Percentiles rank a stretch among this genome's conserved stretches.
Conservation (phyloP, 2,113 vertebrate species). For the Lasiurus borealis region DNA sequence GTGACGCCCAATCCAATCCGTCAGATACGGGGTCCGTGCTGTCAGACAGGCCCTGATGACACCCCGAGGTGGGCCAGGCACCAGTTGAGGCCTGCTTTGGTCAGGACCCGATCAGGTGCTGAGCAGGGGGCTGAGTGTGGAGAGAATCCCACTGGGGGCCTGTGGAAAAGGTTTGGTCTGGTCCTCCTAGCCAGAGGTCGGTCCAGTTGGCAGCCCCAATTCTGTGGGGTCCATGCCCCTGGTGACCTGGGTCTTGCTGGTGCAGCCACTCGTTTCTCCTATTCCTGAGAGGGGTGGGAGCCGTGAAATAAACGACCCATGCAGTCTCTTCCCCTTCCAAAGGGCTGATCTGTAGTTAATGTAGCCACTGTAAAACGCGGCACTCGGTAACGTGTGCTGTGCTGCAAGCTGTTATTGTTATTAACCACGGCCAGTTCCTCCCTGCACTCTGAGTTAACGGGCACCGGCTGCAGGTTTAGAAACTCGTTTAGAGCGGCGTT, state of each 20-base stretch:
- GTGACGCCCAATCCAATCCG: fast-evolving
- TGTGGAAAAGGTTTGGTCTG: too few species aligned
- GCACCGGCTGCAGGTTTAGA: neutral
- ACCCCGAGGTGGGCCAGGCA: too few species aligned
- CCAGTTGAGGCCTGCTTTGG: neutral
- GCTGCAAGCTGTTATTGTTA: neutral
- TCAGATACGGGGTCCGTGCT: too few species aligned
- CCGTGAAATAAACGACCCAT: neutral
- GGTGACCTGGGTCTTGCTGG: fast-evolving
- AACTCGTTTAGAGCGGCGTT: neutral
- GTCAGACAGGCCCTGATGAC: fast-evolving
- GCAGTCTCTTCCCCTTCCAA: neutral
- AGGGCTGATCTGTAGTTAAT: neutral
- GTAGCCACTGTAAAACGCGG: neutral
- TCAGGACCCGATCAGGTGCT: too few species aligned
- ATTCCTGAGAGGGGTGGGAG: neutral
- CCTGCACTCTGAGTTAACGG: neutral
- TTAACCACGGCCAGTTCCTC: neutral
- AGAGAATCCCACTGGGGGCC: too few species aligned
- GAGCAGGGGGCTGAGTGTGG: neutral
- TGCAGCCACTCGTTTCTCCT: neutral
- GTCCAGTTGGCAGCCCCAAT: neutral
- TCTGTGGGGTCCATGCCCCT: neutral
- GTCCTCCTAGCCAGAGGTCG: fast-evolving
- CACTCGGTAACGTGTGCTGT: neutral